Evolutionary conservation across 2,888 invertebrate species (phyloP).

Genomic region (Drosophila pegasa): DNA sequence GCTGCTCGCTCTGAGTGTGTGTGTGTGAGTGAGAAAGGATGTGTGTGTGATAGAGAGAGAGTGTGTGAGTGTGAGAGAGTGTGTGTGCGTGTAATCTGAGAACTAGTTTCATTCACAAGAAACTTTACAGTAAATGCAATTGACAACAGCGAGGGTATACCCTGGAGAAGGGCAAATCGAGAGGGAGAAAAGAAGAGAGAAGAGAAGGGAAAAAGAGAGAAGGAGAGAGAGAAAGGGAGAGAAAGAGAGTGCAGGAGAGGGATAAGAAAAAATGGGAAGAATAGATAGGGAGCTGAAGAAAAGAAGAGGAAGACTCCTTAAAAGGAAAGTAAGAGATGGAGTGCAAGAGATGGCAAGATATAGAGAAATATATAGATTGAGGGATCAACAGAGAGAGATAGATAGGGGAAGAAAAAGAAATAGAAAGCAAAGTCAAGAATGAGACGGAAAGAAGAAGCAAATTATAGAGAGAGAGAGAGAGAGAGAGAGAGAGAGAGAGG

Average conservation of each 20-base stretch:
- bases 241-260: not conserved
- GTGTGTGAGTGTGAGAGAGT: not conserved
- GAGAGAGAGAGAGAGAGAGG: not conserved
- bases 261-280: not conserved
- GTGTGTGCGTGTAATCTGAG: not conserved
- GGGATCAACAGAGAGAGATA: not conserved
- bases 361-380: not conserved
- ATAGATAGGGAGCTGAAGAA: not conserved
- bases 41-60: too few species aligned
- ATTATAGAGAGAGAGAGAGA: not conserved
- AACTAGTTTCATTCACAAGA: constrained; percentile 5
- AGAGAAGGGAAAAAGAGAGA: not conserved
- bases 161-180: not conserved
- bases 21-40: not conserved
- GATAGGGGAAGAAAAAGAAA: not conserved
- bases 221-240: not conserved
- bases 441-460: not conserved
- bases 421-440: not conserved
- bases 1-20: constrained; percentile 10
- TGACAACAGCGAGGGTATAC: not conserved
- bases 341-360: not conserved
- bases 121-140: not conserved
- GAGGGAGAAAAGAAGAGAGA: not conserved
- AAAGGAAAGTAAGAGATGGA: not conserved
- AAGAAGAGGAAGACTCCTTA: not conserved